Base-by-base conservation (phyloP, 2,888 invertebrate genomes). In the Tetanocera ferruginea region DNA sequence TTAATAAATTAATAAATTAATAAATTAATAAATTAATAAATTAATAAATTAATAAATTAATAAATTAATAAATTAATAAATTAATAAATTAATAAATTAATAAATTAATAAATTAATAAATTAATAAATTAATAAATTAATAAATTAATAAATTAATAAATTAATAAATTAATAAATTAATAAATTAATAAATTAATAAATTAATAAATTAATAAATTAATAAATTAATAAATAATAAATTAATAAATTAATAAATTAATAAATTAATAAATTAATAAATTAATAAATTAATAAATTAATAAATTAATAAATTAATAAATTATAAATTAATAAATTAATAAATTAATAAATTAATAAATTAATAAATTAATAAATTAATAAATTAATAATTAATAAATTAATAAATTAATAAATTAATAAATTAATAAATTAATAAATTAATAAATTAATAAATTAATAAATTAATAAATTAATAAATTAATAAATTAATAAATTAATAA, bases 351-450 rank as follows among this genome's bases (percentile, higher is more conserved):
- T 66, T 66, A 66, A 66, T 66, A 66, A 66, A 66, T 66, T 66
- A 66, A 57, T 72, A 19, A 76, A 64, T 49, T 81, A 79, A 67
- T 71, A 71, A 71, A 71, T 31, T 71, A 71, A 55, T 71, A 55
- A 71, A 71, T 71, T 71, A 71, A 71, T 71, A 71, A 71, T 71
- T 71, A 71, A 55, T 55, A 71, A 71, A 71, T 71, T 71, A 55
- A 71, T 71, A 71, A 71, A 71, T 71, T 71, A 55, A 71, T 71
- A 71, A 71, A 71, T 71, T 71, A 71, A 71, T 71, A 71, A 71
- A 71, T 71, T 71, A 71, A 71, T 71, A 55, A 71, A 71, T 71
- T 55, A 71, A 55, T 71, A 51, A 51, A 51, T 51, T 51, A 51
- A 51, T 51, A 51, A 51, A 51, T 51, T 51, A 51, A 51, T 51